Base-by-base conservation (phyloP, 2,113 vertebrate genomes). In the Galbula dea region DNA sequence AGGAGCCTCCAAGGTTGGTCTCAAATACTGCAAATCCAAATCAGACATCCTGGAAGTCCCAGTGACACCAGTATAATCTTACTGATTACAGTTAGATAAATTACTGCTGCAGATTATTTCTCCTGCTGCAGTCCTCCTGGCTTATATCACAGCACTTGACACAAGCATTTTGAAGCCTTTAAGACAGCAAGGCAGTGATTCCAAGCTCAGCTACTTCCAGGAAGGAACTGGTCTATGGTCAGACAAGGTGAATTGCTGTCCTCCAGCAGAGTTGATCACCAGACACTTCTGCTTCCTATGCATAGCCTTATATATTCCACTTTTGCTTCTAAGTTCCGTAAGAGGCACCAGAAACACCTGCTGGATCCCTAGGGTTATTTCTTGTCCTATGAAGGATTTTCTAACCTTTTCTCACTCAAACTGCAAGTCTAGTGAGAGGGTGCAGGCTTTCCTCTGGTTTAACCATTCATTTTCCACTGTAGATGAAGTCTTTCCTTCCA, bases 401-500 rank as follows among this genome's bases (percentile, higher is more conserved):
- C 26, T 79, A 22, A 85, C 36, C 26, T 61, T 74, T 55, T 76
- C 37, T 46, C 62, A 46, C 41, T 66, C 3, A 0, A 73, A 45
- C 24, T 49, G n/a, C 1, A 3, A 41, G 15, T 58, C 27, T 21
- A 37, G 20, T 13, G 34, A 82, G 62, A 73, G 6, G 26, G 29
- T 59, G 37, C 0, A 3, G 18, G 23, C 46, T 77, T 91, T 39
- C 46, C 59, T 77, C 69, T 59, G 43, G 26, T 51, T 37, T 30
- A 39, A 39, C 24, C 18, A 55, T 72, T 75, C 9, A 13, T 91
- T 79, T 87, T 52, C 49, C 26, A 29, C 29, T 11, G 7, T 49
- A 62, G 66, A 65, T 37, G 52, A 94, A 68, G 27, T n/a, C 63
- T 69, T 90, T 87, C 83, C 90, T 95, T 95, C 90, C 93, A 95